phyloP scores from a whole-genome alignment of 2,888 invertebrate genomes.

The Nomada lathburiana region DNA sequence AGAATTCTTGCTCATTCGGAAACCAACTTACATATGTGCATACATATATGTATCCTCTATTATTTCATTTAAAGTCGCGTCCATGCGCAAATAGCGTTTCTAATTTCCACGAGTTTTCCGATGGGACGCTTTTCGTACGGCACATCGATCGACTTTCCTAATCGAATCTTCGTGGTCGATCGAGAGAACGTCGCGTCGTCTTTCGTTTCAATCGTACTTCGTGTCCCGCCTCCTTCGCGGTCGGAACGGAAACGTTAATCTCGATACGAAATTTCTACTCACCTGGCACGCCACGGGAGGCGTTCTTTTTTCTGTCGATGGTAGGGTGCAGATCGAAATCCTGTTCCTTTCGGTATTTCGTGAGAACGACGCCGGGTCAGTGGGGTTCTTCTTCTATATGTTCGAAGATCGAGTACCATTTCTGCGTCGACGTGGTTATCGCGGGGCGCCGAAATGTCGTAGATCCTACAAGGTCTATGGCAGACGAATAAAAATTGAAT shows the following conservation, averaged over 20 bases:
- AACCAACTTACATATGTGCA: conserved; percentile 1
- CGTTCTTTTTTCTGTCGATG: conserved; percentile 2
- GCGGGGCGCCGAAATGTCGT: background rate
- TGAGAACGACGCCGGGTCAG: no score
- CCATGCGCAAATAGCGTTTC: background rate
- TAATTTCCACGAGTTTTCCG: background rate
- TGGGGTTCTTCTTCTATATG: no score
- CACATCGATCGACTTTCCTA: conserved; percentile 28
- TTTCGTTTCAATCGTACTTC: conserved; percentile 35
- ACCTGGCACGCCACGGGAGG: background rate
- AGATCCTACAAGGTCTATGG: conserved; percentile 17
- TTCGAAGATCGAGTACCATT: background rate
- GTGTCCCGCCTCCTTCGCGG: conserved; percentile 18
- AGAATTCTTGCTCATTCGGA: conserved; percentile 1
- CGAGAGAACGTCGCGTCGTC: conserved; percentile 24
- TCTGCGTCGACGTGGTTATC: conserved; percentile 8
- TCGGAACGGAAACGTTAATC: conserved; percentile 31
- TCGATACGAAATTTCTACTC: conserved; percentile 38
- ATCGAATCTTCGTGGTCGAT: conserved; percentile 21
- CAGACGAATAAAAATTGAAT: conserved; percentile 42
- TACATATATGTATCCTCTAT: no score
- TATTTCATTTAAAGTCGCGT: no score
- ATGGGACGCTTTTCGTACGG: background rate
- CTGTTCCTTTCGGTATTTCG: background rate
- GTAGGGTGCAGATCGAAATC: background rate